Evolutionary conservation across 2,113 vertebrate genomes (phyloP).

Genomic region (Puffinus mauretanicus): DNA sequence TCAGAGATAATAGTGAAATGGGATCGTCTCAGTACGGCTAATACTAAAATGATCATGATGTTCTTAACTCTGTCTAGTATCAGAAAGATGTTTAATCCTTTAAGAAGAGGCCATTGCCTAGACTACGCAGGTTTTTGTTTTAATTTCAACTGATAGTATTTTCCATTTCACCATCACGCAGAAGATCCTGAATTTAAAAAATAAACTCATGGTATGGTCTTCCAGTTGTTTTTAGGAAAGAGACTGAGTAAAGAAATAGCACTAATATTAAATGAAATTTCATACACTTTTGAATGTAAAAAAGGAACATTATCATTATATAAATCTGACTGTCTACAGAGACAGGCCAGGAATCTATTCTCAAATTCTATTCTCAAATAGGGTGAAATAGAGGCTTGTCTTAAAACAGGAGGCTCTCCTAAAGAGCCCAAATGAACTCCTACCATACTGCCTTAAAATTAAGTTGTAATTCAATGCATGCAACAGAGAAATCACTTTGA

Average conservation of each 20-base stretch:
- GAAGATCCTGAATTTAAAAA: neutral
- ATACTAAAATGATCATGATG: neutral
- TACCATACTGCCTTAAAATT: neutral
- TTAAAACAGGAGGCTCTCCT: neutral
- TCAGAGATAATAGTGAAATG: neutral
- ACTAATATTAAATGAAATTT: neutral
- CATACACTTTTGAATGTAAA: neutral
- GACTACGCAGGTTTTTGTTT: neutral
- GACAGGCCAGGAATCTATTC: neutral
- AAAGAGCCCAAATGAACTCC: neutral
- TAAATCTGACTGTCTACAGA: neutral
- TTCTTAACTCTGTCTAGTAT: conserved; percentile 14
- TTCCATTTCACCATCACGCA: neutral
- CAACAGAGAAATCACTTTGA: neutral
- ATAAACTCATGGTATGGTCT: neutral
- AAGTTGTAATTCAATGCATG: neutral
- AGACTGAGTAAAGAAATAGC: neutral
- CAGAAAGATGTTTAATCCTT: neutral
- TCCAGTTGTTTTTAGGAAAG: neutral
- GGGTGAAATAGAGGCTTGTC: neutral
- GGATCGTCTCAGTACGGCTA: neutral
- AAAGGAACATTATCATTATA: neutral
- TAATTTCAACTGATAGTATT: neutral
- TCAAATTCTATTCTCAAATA: neutral
- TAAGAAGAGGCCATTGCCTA: neutral